A percentile compares a stretch with the other conserved stretches of the same genome.
These are phyloP conservation scores for Onychostruthus taczanowskii DNA, from an alignment of 2,113 vertebrate species.

Conservation along the genomic window DNA sequence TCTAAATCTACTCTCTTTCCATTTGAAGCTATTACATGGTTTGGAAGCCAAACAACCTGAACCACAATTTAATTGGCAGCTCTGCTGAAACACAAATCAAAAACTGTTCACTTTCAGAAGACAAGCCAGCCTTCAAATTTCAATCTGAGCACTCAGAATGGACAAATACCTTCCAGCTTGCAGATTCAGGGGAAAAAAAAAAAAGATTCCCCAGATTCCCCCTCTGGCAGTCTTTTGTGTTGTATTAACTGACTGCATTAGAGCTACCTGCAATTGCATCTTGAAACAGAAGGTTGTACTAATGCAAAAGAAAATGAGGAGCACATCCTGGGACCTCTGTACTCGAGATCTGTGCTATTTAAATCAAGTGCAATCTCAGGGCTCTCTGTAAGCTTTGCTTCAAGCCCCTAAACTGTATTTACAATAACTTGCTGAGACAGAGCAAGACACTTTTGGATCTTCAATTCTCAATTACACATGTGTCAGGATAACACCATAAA, in stretches of 20 bases:
- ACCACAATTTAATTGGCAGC: neutral
- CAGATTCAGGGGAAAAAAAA: neutral
- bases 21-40: neutral
- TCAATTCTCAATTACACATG: neutral
- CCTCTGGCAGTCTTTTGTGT: neutral
- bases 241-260: neutral
- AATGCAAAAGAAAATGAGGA: neutral
- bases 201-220: no score
- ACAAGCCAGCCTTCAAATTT: neutral
- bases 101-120: neutral
- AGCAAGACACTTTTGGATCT: neutral
- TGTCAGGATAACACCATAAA: neutral
- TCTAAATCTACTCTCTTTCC: neutral
- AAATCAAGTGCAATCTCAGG: neutral
- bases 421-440: neutral
- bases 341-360: neutral
- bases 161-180: neutral
- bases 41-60: neutral
- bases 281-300: neutral
- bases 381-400: neutral
- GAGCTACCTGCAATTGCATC: neutral
- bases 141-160: neutral
- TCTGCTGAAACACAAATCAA: neutral
- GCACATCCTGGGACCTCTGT: neutral
- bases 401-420: neutral